Evolutionary conservation across 1,140 invertebrate genomes (phyloP).

Genomic region (Calosoma granatense): DNA sequence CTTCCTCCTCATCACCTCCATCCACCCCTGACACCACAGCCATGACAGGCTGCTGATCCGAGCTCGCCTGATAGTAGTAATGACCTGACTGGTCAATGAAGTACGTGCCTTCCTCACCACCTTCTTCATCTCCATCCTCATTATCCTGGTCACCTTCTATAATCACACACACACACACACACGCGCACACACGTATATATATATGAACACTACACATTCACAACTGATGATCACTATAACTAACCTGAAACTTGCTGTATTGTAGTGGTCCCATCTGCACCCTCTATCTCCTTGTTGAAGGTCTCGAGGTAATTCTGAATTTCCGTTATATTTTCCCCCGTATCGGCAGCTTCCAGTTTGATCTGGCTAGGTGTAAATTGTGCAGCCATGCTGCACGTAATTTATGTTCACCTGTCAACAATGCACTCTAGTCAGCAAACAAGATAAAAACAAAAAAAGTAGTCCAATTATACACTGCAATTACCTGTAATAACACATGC

Average conservation of each 20-base stretch:
- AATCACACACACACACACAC: no score
- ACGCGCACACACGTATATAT: no score
- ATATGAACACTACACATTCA: conserved; percentile 1
- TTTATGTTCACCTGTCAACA: background rate
- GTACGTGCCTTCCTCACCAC: conserved; percentile 52
- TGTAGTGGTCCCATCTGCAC: conserved; percentile 37
- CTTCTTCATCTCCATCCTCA: conserved; percentile 40
- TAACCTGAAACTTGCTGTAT: conserved; percentile 42
- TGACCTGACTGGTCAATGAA: conserved; percentile 68
- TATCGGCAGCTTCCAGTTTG: conserved; percentile 32
- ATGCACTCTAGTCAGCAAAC: background rate
- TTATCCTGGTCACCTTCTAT: conserved; percentile 32
- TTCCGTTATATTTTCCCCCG: conserved; percentile 52
- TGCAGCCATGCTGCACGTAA: conserved; percentile 25
- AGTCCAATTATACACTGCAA: background rate
- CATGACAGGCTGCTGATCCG: conserved; percentile 51
- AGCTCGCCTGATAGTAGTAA: conserved; percentile 62
- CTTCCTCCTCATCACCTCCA: conserved; percentile 34
- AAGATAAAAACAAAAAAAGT: conserved; percentile 10
- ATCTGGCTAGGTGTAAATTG: conserved; percentile 27
- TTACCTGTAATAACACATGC: background rate
- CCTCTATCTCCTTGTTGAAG: conserved; percentile 76
- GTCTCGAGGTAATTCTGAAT: conserved; percentile 75
- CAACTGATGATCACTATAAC: conserved; percentile 15
- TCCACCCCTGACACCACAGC: conserved; percentile 38